Evolutionary conservation across 2,113 vertebrate species (phyloP).

Genomic region (Panurus biarmicus): DNA sequence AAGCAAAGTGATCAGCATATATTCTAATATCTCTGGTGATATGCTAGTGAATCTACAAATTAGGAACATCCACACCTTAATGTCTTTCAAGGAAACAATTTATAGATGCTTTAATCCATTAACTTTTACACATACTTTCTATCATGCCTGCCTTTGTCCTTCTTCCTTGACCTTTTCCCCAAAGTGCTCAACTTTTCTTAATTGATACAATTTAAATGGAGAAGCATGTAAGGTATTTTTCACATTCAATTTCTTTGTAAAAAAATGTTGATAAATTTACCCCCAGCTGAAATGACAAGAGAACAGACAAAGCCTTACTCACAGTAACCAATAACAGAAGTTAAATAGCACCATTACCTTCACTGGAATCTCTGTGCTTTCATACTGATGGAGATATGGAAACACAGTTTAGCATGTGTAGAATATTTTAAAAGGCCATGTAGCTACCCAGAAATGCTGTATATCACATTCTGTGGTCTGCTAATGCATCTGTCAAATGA

Average conservation of each 20-base stretch:
- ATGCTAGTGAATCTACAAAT: not conserved
- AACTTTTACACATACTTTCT: not conserved
- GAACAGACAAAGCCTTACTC: not conserved
- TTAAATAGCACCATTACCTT: not conserved
- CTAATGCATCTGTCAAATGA: not conserved
- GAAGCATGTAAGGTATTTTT: not conserved
- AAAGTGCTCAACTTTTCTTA: not conserved
- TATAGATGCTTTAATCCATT: not conserved
- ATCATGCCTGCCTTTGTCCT: not conserved
- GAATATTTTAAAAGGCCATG: not conserved
- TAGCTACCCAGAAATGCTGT: not conserved
- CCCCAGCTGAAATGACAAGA: not conserved
- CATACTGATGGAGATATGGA: not conserved
- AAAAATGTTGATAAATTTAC: not conserved
- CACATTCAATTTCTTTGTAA: not conserved
- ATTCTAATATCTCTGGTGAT: not conserved
- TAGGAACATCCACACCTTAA: not conserved
- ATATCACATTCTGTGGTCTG: not conserved
- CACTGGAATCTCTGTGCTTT: not conserved
- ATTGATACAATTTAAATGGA: not conserved
- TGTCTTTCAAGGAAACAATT: not conserved
- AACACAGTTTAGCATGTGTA: not conserved
- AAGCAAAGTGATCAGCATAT: not conserved
- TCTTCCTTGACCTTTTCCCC: not conserved
- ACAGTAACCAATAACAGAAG: not conserved